Percentiles rank a stretch among this genome's conserved stretches.
These are phyloP conservation scores for Dipodomys merriami DNA, from an alignment of 2,113 vertebrate species.

Conservation along the genomic window DNA sequence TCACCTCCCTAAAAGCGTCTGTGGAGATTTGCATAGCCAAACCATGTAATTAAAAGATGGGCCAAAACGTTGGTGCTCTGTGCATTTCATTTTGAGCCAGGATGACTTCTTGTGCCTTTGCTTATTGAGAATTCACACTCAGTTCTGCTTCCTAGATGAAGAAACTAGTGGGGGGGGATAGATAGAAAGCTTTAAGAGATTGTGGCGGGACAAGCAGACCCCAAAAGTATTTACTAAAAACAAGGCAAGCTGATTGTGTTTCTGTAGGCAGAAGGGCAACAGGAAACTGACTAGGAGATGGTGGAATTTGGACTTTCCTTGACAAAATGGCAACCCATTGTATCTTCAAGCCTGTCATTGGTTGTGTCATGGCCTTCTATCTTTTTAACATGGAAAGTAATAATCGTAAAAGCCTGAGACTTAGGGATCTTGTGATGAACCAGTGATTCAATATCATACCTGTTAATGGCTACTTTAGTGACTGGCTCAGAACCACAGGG, in stretches of 20 bases:
- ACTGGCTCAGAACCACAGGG: neutral
- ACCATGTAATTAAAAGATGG: constrained; percentile 58
- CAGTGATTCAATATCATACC: neutral
- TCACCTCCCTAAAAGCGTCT: neutral
- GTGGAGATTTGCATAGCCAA: constrained; percentile 14
- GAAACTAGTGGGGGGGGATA: neutral
- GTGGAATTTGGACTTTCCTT: neutral
- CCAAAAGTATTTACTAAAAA: neutral
- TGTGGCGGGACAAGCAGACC: neutral
- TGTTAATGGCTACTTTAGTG: neutral
- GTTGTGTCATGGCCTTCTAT: neutral
- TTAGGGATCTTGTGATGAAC: neutral
- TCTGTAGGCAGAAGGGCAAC: neutral
- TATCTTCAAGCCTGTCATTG: neutral
- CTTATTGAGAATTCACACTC: neutral
- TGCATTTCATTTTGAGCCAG: neutral
- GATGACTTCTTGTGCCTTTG: neutral
- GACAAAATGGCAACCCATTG: neutral
- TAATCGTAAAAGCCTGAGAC: neutral
- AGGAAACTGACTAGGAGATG: neutral
- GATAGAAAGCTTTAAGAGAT: rapidly evolving
- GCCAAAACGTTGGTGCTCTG: neutral
- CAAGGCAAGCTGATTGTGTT: too few relatives aligned
- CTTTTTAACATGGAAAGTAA: neutral
- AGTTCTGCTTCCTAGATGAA: neutral